Percentiles rank a stretch among this genome's conserved stretches.
Conservation (phyloP, 2,797 vertebrate species). For the Urocyon cinereoargenteus region DNA sequence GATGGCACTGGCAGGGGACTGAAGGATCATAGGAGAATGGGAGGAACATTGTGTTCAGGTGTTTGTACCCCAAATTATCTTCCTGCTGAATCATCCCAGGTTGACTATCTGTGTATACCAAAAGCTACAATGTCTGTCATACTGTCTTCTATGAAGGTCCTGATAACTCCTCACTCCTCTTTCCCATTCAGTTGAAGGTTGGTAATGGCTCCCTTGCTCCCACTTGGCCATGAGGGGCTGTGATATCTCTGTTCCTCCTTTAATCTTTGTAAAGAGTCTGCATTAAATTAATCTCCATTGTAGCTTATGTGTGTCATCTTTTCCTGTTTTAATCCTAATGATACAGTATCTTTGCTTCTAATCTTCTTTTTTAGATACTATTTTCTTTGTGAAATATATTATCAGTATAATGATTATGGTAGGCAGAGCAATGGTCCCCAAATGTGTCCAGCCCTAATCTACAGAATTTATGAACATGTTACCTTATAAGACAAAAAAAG, state of each 20-base stretch:
- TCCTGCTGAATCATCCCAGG: neutral
- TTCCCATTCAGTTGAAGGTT: neutral
- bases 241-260: neutral
- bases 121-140: neutral
- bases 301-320: neutral
- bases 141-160: neutral
- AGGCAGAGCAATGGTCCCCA: neutral
- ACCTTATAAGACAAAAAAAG: neutral
- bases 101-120: neutral
- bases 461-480: neutral
- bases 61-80: neutral
- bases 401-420: neutral
- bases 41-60: neutral
- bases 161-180: neutral
- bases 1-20: neutral
- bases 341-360: neutral
- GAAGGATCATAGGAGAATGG: neutral
- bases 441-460: too few relatives aligned
- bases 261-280: neutral
- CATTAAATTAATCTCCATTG: neutral
- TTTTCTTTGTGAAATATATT: constrained; percentile 4
- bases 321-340: neutral
- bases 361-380: neutral
- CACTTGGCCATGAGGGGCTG: neutral
- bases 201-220: neutral